phyloP scores from a whole-genome alignment of 2,113 vertebrate species.

The Platichthys flesus region DNA sequence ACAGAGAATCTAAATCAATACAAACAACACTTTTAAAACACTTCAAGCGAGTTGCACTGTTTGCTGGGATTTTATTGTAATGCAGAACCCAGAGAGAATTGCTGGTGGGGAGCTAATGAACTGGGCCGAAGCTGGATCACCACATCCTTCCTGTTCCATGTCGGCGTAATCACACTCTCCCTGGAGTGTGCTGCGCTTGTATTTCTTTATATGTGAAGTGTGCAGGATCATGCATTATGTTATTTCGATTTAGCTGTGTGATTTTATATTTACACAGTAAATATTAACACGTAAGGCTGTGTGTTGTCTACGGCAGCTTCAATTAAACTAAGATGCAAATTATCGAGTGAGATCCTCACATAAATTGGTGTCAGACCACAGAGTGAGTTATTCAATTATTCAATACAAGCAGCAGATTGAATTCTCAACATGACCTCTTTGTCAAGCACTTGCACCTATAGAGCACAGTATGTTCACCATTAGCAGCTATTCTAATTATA shows the following conservation, averaged over 20 bases:
- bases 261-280: not conserved
- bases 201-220: not conserved
- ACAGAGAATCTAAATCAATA: not conserved
- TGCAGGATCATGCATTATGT: not conserved
- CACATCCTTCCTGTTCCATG: not conserved
- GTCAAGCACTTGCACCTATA: not conserved
- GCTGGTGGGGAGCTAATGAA: not conserved
- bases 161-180: not conserved
- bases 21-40: not conserved
- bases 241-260: not conserved
- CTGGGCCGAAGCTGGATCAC: not conserved
- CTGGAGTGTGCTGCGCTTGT: not conserved
- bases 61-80: not conserved
- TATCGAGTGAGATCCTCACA: not conserved
- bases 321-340: not conserved
- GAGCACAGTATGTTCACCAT: not conserved
- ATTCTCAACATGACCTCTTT: slow-evolving; percentile 5
- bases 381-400: slow-evolving; percentile 10
- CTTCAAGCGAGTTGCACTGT: too few relatives aligned
- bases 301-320: not conserved
- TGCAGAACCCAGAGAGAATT: not conserved
- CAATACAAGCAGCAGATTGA: slow-evolving; percentile 3
- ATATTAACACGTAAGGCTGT: not conserved
- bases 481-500: not conserved
- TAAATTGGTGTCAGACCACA: slow-evolving; percentile 18